Conservation (phyloP, 2,888 invertebrate genomes). For the Keiferia lycopersicella region DNA sequence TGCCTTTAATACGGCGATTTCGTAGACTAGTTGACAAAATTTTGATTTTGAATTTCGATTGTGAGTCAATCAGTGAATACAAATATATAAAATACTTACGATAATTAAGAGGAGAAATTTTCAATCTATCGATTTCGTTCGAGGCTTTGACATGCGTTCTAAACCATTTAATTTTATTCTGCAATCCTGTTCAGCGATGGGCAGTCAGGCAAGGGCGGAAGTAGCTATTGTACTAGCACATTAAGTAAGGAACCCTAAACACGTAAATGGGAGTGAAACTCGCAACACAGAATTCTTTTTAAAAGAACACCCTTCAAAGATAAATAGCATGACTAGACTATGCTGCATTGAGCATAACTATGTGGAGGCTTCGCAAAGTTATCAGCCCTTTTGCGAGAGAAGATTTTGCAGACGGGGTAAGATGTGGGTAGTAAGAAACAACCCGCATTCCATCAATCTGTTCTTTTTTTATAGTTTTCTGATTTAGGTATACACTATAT, state of each 20-base stretch:
- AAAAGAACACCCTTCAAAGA: not conserved
- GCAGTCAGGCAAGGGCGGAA: not conserved
- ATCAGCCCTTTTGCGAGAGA: not conserved
- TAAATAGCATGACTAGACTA: not conserved
- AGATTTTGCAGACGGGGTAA: not conserved
- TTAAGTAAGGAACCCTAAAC: not conserved
- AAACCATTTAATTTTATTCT: too few species aligned
- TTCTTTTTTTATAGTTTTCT: too few species aligned
- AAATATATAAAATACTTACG: too few species aligned
- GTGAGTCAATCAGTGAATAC: too few species aligned
- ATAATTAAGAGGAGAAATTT: too few species aligned
- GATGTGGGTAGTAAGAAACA: not conserved
- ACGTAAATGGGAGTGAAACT: not conserved
- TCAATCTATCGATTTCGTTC: too few species aligned
- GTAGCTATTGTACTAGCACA: not conserved
- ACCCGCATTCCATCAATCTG: too few species aligned
- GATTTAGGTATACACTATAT: too few species aligned
- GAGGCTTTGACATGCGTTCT: too few species aligned
- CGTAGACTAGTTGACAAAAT: too few species aligned
- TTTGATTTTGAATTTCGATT: too few species aligned
- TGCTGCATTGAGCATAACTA: not conserved
- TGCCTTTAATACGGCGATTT: too few species aligned
- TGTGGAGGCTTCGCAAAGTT: not conserved
- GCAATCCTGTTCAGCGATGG: not conserved
- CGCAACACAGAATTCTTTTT: not conserved